Evolutionary conservation across 2,797 vertebrate genomes (phyloP).

Genomic region (Phyllotis vaccarum): DNA sequence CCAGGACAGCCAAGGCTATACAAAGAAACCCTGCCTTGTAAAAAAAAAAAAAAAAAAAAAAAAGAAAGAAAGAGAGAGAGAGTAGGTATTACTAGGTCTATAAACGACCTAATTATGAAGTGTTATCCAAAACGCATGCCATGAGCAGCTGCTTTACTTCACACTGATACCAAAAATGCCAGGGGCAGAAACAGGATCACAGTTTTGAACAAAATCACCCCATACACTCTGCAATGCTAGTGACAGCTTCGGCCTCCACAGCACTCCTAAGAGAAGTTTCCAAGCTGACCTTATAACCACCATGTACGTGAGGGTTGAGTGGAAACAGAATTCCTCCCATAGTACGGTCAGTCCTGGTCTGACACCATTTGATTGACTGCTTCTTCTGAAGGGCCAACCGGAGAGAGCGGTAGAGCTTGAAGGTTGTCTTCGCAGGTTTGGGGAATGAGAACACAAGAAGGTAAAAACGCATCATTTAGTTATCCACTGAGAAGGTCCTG

Average conservation of each 20-base stretch:
- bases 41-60: too few relatives aligned
- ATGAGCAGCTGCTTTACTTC: background rate
- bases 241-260: background rate
- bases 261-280: background rate
- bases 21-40: background rate
- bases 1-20: background rate
- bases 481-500: background rate
- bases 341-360: background rate
- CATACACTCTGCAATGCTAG: background rate
- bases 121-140: background rate
- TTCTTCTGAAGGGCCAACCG: conserved; percentile 52
- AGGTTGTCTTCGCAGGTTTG: background rate
- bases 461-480: background rate
- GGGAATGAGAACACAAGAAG: background rate
- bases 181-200: background rate
- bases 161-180: background rate
- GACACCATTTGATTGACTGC: background rate
- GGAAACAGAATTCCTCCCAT: conserved; percentile 63
- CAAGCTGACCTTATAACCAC: background rate
- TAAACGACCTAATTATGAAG: background rate
- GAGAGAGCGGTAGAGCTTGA: background rate
- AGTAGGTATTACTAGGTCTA: background rate
- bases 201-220: background rate
- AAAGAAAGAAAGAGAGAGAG: background rate
- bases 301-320: background rate